These are phyloP conservation scores for Zaprionus taronus DNA, from an alignment of 1,140 invertebrate species.

Conservation along the genomic window DNA sequence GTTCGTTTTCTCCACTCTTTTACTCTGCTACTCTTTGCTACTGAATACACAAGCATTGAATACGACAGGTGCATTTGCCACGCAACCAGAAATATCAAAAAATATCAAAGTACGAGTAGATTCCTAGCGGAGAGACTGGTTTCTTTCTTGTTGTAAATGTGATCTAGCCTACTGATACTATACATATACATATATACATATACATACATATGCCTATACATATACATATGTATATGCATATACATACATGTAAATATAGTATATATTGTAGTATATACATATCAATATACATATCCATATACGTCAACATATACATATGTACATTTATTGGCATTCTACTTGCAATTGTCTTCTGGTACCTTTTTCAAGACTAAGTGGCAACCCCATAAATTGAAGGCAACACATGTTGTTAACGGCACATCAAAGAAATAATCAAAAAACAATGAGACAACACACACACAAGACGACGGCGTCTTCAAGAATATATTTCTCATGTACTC, in stretches of 20 bases:
- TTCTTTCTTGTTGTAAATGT: conserved; percentile 20
- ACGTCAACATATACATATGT: neutral
- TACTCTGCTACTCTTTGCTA: neutral
- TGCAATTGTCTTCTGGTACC: neutral
- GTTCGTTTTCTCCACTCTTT: neutral
- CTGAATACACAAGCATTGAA: conserved; percentile 56
- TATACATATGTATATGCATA: neutral
- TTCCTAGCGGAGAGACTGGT: conserved; percentile 43
- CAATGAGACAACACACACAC: conserved; percentile 35
- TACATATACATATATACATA: neutral
- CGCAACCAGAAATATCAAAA: conserved; percentile 39
- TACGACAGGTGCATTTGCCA: conserved; percentile 77
- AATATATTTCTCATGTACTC: neutral
- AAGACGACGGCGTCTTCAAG: neutral
- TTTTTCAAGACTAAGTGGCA: neutral
- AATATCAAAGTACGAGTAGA: neutral
- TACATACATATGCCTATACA: neutral
- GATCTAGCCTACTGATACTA: neutral
- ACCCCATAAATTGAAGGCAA: conserved; percentile 61
- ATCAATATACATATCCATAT: neutral
- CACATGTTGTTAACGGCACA: conserved; percentile 43
- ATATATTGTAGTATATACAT: neutral
- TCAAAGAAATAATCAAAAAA: conserved; percentile 68
- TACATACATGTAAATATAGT: neutral
- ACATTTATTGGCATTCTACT: neutral